phyloP scores from a whole-genome alignment of 2,797 vertebrate genomes.

The Alca torda region DNA sequence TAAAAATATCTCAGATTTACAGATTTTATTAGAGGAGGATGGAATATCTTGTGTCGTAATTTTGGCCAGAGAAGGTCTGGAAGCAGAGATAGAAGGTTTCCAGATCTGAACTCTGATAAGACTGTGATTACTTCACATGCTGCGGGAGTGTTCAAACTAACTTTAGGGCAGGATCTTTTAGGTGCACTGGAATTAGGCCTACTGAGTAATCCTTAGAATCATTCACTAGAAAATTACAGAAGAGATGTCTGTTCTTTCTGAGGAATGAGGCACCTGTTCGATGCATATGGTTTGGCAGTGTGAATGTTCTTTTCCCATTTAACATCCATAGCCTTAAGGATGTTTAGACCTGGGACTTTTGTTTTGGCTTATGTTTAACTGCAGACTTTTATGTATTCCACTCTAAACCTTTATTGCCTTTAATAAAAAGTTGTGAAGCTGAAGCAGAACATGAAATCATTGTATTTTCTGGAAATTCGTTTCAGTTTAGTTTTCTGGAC shows the following conservation, averaged over 20 bases:
- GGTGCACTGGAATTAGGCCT: neutral
- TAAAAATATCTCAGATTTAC: neutral
- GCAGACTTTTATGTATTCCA: neutral
- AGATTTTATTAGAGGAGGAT: neutral
- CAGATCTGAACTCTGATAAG: neutral
- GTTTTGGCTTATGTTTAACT: neutral
- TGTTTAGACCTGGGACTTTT: neutral
- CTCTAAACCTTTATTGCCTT: neutral
- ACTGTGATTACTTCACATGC: neutral
- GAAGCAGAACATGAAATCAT: neutral
- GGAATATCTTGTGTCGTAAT: neutral
- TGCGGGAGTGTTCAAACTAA: neutral
- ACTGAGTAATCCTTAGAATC: neutral
- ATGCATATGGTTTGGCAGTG: neutral
- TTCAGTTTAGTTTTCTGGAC: neutral
- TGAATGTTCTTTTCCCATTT: neutral
- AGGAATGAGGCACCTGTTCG: neutral
- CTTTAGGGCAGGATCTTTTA: neutral
- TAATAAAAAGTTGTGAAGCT: neutral
- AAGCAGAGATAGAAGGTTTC: neutral
- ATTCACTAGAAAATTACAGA: neutral
- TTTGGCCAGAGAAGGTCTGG: neutral
- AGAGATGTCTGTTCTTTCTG: neutral
- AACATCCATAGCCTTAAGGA: neutral
- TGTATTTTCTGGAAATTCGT: neutral